Evolutionary conservation across 30 jellyfish, hydroid and myxozoan genomes (phyloP).

Genomic region (Cassiopea andromeda): DNA sequence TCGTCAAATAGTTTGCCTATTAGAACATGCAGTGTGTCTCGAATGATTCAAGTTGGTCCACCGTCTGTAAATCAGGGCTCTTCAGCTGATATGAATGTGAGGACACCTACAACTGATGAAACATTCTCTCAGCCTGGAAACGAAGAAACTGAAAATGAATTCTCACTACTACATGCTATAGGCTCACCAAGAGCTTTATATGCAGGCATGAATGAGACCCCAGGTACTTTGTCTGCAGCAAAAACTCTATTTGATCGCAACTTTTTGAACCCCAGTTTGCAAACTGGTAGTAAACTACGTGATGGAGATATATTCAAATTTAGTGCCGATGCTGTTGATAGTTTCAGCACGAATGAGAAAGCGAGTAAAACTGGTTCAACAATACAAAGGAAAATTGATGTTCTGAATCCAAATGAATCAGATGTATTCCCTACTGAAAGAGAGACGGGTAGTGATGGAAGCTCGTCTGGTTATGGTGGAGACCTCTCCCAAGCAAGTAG

Average conservation of each 20-base stretch:
- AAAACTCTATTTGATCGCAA: conserved; percentile 43
- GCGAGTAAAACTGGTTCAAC: neutral
- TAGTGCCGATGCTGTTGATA: conserved; percentile 7
- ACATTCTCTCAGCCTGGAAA: conserved; percentile 42
- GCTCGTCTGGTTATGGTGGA: conserved; percentile 65
- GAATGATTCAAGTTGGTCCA: conserved; percentile 6
- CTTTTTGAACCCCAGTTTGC: neutral
- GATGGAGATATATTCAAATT: conserved; percentile 49
- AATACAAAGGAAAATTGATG: conserved; percentile 42
- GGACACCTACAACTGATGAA: conserved; percentile 66
- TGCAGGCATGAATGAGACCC: conserved; percentile 34
- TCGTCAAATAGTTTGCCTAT: neutral
- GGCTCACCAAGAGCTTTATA: conserved; percentile 65
- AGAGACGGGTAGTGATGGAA: conserved; percentile 61
- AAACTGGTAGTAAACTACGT: neutral
- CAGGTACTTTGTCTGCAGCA: neutral
- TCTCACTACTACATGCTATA: conserved; percentile 35
- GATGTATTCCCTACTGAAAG: conserved; percentile 53
- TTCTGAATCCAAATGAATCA: conserved; percentile 16
- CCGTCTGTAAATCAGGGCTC: neutral
- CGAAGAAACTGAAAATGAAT: conserved; percentile 70
- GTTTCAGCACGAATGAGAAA: neutral
- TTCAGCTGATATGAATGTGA: conserved; percentile 29
- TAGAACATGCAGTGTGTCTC: neutral
- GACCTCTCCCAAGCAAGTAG: conserved; percentile 64